Base-by-base conservation (phyloP, 2,888 invertebrate genomes). In the Drosophila mimetica region DNA sequence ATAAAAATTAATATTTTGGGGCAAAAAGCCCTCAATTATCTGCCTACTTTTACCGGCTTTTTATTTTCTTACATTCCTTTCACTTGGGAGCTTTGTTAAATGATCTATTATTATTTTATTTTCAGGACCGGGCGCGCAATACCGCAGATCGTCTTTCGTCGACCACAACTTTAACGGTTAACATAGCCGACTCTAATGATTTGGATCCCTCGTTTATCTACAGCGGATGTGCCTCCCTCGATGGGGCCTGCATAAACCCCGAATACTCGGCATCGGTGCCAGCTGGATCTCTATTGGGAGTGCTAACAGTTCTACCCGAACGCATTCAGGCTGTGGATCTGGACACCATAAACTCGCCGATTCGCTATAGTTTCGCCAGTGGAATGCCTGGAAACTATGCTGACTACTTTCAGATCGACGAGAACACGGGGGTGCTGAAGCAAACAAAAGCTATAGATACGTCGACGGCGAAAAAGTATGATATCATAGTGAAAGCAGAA, bases 191-290 rank as follows among this genome's bases (percentile, higher is more conserved):
- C 86, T 97, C 96, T 47, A 97, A 98, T 89, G 98, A 98, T 89
- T 96, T 97, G 89, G 97, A 97, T 89, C 97, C 97, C 0, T 96
- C 97, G 1, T 98, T 97, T 89, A 96, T 97, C 71, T 97, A 97
- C 92, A 95, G 96, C 30, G 96, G 96, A 13, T 97, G 97, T 89
- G 95, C 95, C 79, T 92, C 95, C 1, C 93, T 96, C 53, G 96
- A 97, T 80, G 96, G 96, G 0, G 95, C 95, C 53, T 97, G 97
- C 90, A 95, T 97, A 75, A 96, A 97, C 90, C 97, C 97, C 0
- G 96, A 97, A 90, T 97, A 97, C 91, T 94, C 95, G 14, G 95
- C 96, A 57, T 96, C 94, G 74, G 97, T 97, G 91, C 94, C 95
- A 92, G 81, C 86, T 78, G 97, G 97, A 1, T 95, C 96, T 0